Evolutionary conservation across 2,888 invertebrate genomes (phyloP).

Genomic region (Aporophyla lueneburgensis): DNA sequence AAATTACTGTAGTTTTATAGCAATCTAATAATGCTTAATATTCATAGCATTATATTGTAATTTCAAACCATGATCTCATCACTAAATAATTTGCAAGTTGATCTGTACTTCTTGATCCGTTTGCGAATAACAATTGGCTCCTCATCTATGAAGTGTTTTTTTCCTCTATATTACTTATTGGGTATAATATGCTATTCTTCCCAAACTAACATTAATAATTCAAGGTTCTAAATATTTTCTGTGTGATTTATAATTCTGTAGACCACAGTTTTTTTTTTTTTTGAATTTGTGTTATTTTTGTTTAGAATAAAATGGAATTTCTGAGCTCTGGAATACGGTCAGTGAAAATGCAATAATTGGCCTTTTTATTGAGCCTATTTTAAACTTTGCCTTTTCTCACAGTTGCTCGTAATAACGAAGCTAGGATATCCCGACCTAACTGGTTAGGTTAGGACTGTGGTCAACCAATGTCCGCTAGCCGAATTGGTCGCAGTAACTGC

Average conservation of each 20-base stretch:
- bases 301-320: not conserved
- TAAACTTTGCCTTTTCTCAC: too few relatives aligned
- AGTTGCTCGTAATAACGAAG: too few relatives aligned
- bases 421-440: too few relatives aligned
- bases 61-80: slow-evolving; percentile 38
- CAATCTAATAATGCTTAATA: slow-evolving; percentile 41
- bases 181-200: not conserved
- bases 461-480: too few relatives aligned
- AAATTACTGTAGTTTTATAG: slow-evolving; percentile 24
- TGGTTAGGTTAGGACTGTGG: too few relatives aligned
- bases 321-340: not conserved
- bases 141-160: not conserved
- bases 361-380: too few relatives aligned
- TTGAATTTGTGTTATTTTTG: not conserved
- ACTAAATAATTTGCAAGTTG: slow-evolving; percentile 68
- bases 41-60: slow-evolving; percentile 16
- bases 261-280: not conserved
- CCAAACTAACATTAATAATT: not conserved
- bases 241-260: not conserved
- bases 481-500: too few relatives aligned
- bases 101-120: slow-evolving; percentile 33
- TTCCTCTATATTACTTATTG: not conserved
- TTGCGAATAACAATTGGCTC: slow-evolving; percentile 50
- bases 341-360: slow-evolving; percentile 16
- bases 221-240: not conserved